A percentile compares a stretch with the other conserved stretches of the same genome.
Evolutionary conservation across 2,888 invertebrate genomes (phyloP).

Genomic region (Platycheirus rosarum): DNA sequence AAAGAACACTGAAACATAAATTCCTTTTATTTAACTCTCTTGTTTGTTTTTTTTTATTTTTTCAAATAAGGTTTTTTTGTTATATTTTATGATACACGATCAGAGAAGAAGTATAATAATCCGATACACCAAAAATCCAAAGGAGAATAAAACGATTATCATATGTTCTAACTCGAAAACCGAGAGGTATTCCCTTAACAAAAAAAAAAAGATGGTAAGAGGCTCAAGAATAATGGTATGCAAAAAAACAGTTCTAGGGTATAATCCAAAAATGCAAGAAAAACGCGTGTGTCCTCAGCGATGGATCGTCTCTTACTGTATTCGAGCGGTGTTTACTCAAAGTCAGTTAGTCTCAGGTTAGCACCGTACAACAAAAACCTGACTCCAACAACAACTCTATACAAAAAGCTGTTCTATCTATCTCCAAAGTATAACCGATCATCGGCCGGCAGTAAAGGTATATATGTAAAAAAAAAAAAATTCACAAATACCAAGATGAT

Average conservation of each 20-base stretch:
- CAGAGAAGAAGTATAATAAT: constrained; percentile 55
- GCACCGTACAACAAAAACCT: constrained; percentile 60
- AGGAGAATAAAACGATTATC: constrained; percentile 64
- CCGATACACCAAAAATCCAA: constrained; percentile 51
- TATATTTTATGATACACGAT: constrained; percentile 56
- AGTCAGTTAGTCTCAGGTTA: constrained; percentile 79
- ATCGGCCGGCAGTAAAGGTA: constrained; percentile 49
- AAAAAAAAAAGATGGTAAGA: no score
- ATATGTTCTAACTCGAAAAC: constrained; percentile 65
- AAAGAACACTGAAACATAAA: constrained; percentile 75
- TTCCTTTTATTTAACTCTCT: constrained; percentile 53
- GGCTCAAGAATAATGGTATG: constrained; percentile 38
- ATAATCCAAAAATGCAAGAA: constrained; percentile 76
- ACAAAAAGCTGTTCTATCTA: constrained; percentile 72
- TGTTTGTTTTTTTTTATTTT: constrained; percentile 50
- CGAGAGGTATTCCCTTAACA: no score
- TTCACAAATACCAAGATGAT: constrained; percentile 64
- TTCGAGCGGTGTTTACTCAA: constrained; percentile 80
- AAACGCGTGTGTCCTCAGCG: constrained; percentile 82
- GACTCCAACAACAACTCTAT: constrained; percentile 52
- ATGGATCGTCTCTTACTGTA: constrained; percentile 83
- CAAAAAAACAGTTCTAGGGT: constrained; percentile 50
- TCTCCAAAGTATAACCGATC: constrained; percentile 67
- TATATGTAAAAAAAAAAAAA: constrained; percentile 34
- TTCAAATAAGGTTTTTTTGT: constrained; percentile 21